Evolutionary conservation across 2,888 invertebrate genomes (phyloP).

Genomic region (Pseudanteris insignis): DNA sequence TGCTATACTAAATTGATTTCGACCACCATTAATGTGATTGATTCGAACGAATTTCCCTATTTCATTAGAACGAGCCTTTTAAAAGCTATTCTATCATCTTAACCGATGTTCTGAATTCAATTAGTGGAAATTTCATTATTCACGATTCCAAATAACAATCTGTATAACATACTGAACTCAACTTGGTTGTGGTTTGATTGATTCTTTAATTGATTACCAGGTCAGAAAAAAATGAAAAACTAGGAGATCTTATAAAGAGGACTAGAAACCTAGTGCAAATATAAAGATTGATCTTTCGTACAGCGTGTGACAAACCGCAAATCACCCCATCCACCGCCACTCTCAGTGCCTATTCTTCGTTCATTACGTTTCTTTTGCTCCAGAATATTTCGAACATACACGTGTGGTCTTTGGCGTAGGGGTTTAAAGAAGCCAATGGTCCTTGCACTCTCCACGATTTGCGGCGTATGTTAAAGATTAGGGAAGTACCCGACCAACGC

Average conservation of each 20-base stretch:
- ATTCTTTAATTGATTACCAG: too few species aligned
- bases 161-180: too few species aligned
- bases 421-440: conserved; percentile 19
- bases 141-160: too few species aligned
- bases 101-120: too few species aligned
- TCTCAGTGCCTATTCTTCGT: conserved; percentile 14
- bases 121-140: too few species aligned
- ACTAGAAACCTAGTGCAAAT: conserved; percentile 4
- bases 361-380: conserved; percentile 19
- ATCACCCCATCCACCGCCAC: conserved; percentile 8
- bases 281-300: conserved; percentile 9
- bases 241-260: conserved; percentile 6
- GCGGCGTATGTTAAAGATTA: conserved; percentile 13
- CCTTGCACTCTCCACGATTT: conserved; percentile 4
- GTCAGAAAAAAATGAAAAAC: too few species aligned
- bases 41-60: too few species aligned
- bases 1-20: too few species aligned
- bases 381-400: conserved; percentile 8
- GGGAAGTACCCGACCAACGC: conserved; percentile 6
- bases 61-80: too few species aligned
- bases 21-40: too few species aligned
- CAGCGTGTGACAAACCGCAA: conserved; percentile 24
- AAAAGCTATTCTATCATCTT: too few species aligned
- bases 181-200: too few species aligned
- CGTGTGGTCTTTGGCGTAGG: conserved; percentile 1